Evolutionary conservation across 2,888 invertebrate genomes (phyloP).

Genomic region (Dyspetes luteomarginatus): DNA sequence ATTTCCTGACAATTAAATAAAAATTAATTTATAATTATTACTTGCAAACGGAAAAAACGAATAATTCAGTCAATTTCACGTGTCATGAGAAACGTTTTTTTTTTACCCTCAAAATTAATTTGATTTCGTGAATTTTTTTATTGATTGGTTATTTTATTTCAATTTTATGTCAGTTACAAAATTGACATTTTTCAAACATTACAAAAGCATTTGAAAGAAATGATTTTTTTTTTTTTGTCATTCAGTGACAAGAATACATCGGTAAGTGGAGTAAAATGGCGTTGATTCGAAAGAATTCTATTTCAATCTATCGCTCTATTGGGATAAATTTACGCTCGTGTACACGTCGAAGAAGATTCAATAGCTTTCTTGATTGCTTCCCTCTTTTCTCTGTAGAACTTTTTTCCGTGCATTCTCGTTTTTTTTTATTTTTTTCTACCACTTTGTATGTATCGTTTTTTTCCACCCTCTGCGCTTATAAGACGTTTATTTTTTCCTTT

Average conservation of each 20-base stretch:
- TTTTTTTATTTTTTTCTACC: constrained; percentile 29
- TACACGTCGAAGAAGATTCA: constrained; percentile 60
- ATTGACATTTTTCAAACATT: too few relatives aligned
- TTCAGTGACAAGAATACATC: not conserved
- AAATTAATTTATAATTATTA: too few relatives aligned
- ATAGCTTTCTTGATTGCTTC: constrained; percentile 67
- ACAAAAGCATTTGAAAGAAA: not conserved
- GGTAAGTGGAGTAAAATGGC: not conserved
- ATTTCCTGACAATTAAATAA: too few relatives aligned
- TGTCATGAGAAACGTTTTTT: too few relatives aligned
- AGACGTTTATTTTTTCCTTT: constrained; percentile 21
- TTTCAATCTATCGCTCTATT: constrained; percentile 42
- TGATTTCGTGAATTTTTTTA: too few relatives aligned
- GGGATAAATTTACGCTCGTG: constrained; percentile 44
- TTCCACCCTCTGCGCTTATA: constrained; percentile 39
- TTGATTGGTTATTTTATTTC: too few relatives aligned
- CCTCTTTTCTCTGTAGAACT: constrained; percentile 35
- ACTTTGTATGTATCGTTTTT: constrained; percentile 36
- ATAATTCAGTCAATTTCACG: too few relatives aligned
- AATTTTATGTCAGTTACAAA: too few relatives aligned
- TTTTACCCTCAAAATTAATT: too few relatives aligned
- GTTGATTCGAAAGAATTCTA: constrained; percentile 6
- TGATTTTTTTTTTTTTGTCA: not conserved
- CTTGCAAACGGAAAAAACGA: too few relatives aligned
- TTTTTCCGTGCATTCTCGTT: constrained; percentile 26